These are phyloP conservation scores for Cotesia congregata DNA, from an alignment of 2,888 invertebrate genomes.

Conservation along the genomic window DNA sequence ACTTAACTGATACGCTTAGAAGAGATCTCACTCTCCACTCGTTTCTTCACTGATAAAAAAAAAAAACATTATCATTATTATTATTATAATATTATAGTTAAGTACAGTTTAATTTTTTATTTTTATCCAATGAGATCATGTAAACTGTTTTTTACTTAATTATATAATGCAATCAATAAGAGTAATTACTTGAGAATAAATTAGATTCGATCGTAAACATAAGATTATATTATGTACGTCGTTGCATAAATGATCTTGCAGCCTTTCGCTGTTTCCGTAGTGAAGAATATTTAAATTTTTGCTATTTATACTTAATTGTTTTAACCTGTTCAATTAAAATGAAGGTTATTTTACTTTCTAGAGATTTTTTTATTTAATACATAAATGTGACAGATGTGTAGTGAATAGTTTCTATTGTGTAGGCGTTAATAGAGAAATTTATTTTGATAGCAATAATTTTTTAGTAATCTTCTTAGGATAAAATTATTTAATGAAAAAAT, in stretches of 20 bases:
- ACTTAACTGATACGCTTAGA: conserved; percentile 4
- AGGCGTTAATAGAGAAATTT: no score
- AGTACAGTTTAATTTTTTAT: background rate
- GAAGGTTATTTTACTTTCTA: no score
- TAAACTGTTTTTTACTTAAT: background rate
- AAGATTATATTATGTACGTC: background rate
- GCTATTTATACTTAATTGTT: background rate
- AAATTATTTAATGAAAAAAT: no score
- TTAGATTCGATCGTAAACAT: background rate
- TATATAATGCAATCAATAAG: background rate
- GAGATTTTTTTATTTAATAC: no score
- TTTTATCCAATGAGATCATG: background rate
- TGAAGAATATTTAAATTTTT: background rate
- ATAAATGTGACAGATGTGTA: no score
- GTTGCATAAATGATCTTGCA: background rate
- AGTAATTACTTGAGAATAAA: background rate
- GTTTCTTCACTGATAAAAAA: background rate
- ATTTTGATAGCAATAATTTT: no score
- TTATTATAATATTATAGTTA: background rate
- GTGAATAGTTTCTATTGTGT: no score
- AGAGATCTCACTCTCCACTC: background rate
- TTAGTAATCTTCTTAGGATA: no score
- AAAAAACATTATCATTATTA: no score
- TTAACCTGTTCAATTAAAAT: no score
- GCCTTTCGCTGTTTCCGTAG: background rate